Base-by-base conservation (phyloP, 2,888 invertebrate species). In the Drosophila macrospina region DNA sequence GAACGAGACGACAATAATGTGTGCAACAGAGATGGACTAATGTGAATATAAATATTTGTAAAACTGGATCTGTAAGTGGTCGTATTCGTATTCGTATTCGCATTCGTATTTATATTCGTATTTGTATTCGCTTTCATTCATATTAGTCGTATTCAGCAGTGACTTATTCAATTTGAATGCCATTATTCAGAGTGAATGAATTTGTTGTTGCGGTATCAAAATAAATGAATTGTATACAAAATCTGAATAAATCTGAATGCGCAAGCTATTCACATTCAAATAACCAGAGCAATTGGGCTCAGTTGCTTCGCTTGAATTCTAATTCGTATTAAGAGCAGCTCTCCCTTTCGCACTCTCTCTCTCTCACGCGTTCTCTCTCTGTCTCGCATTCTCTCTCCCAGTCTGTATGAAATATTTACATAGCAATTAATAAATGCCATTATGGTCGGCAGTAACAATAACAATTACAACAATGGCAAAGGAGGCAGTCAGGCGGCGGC, bases 361-460 rank as follows among this genome's bases (percentile, higher is more conserved):
- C 11, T 20, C 13, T n/a, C 30, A 15, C 15, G 1, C 32, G n/a
- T 5, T 7, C 10, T 54, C 52, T 6, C 6, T 32, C 16, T 32
- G 8, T 34, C 28, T 2, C 48, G 13, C 6, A n/a, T 13, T 8
- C 34, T 32, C 32, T 32, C 16, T 28, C 44, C 1, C 24, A 2
- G 0, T n/a, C 20, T 59, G 63, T 72, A 47, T 50, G 28, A 55
- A 65, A 71, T 85, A 85, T 84, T 82, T 74, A 63, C 79, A 69
- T 61, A 70, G 73, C 86, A 85, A 83, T 88, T 83, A 83, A 88
- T 88, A 82, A 86, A 76, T 82, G 68, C 51, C 71, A 82, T 82
- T 67, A 76, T 61, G 42, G 60, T 50, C 41, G 36, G 62, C 68
- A 68, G 61, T 65, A 54, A 71, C 70, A 57, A 71, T 42, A 76